Evolutionary conservation across 2,113 vertebrate species (phyloP), one percentile per base, ranked within the genome.

Genomic region (Zapus hudsonius): DNA sequence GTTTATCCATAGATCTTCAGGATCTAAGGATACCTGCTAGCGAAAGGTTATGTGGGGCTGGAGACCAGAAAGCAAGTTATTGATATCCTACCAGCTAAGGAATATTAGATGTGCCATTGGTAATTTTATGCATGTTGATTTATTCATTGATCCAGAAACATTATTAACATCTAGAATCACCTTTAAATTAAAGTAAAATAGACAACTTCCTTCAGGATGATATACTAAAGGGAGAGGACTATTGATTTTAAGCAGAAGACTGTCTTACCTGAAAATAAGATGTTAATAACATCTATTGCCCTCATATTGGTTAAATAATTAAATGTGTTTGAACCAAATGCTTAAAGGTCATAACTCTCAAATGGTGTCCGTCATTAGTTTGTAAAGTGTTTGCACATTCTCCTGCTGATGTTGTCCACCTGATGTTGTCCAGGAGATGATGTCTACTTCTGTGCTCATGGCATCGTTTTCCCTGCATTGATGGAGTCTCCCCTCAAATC

Each of bases 181-280:
- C 9, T 4, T 12, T 2, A 12, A 69, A 42, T 15, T 22, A 0
- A 2, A 5, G 33, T 40, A 75, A 66, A 64, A 74, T 22, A 78
- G 29, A 66, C 82, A 17, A 4, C 9, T 55, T 63, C 22, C 20
- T 78, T n/a, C 9, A 66, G 47, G 7, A 85, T 12, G 61, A 66
- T 27, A n/a, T 4, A 38, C 10, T n/a, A 72, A 61, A 27, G 13
- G 47, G 57, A 23, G 40, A 73, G 70, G 90, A 81, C 23, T 42
- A n/a, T 31, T 61, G 25, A 85, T n/a, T 87, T 63, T 16, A 67
- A 59, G 29, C 17, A 25, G n/a, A 87, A 7, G 69, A 7, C 47
- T 59, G 11, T 44, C 82, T 64, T 92, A 63, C 67, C n/a, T 19
- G 55, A 86, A 87, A 74, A 70, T 67, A 91, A 78, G n/a, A 61